A percentile compares a stretch with the other conserved stretches of the same genome.
Conservation (phyloP, 2,888 invertebrate genomes). For the Mythimna lalbum region DNA sequence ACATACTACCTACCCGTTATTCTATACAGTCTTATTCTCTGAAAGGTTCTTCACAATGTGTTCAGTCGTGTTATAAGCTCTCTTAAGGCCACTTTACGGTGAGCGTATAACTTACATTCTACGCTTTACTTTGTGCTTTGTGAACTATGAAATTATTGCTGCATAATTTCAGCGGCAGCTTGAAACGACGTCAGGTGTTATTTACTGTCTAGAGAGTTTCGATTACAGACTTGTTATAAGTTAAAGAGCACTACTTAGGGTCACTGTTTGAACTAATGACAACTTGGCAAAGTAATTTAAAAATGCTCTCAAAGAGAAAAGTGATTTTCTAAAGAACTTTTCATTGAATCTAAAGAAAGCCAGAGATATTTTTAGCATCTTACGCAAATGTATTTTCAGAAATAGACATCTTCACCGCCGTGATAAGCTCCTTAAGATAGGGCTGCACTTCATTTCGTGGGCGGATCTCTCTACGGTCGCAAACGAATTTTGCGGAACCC, state of each 20-base stretch:
- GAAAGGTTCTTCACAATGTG: constrained; percentile 68
- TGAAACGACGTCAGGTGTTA: constrained; percentile 63
- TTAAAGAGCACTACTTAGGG: constrained; percentile 10
- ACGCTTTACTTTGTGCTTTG: constrained; percentile 72
- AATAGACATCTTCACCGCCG: constrained; percentile 26
- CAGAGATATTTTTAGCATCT: constrained; percentile 20
- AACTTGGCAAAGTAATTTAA: not conserved
- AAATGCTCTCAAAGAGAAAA: not conserved
- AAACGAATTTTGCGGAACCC: constrained; percentile 49
- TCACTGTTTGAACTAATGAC: not conserved
- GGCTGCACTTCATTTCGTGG: constrained; percentile 50
- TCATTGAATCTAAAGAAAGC: constrained; percentile 3
- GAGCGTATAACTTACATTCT: constrained; percentile 69
- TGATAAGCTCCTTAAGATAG: constrained; percentile 58
- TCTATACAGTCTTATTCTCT: constrained; percentile 63
- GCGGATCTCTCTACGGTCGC: constrained; percentile 36
- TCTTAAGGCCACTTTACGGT: constrained; percentile 73
- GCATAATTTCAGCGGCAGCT: constrained; percentile 70
- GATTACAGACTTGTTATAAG: constrained; percentile 35
- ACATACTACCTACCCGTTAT: constrained; percentile 60
- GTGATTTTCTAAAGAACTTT: not conserved
- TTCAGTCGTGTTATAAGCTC: constrained; percentile 73
- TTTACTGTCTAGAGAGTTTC: constrained; percentile 62
- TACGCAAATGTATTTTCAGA: constrained; percentile 29
- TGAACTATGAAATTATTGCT: constrained; percentile 75